Evolutionary conservation across 2,797 vertebrate species (phyloP).

Genomic region (Neoniphon sammara): DNA sequence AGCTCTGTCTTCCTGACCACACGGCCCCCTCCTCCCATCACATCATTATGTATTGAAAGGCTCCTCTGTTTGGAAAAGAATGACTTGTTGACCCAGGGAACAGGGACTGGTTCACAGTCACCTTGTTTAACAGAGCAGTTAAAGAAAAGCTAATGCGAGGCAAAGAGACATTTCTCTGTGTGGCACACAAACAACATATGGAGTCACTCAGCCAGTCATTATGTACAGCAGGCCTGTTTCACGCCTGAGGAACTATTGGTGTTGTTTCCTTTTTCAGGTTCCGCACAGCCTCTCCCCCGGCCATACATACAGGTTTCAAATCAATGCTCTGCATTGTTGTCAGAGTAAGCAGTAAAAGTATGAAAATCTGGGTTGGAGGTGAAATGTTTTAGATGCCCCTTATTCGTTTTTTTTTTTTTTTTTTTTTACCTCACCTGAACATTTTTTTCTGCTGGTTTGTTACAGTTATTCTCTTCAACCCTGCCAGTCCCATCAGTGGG

Average conservation of each 20-base stretch:
- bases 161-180: conserved; percentile 15
- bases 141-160: not conserved
- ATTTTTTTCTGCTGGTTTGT: too few relatives aligned
- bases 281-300: conserved; percentile 11
- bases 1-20: not conserved
- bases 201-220: conserved; percentile 36
- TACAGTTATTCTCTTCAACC: too few relatives aligned
- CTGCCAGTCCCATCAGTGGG: too few relatives aligned
- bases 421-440: not conserved
- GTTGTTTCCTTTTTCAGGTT: conserved; percentile 44
- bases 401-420: not conserved
- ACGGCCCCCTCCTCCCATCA: not conserved
- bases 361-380: not conserved
- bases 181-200: conserved; percentile 31
- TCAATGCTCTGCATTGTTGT: not conserved
- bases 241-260: conserved; percentile 44
- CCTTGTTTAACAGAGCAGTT: conserved; percentile 29
- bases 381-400: not conserved
- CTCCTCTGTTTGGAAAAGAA: conserved; percentile 1
- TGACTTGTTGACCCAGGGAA: conserved; percentile 12
- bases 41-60: conserved; percentile 1
- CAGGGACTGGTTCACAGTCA: conserved; percentile 2
- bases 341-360: not conserved
- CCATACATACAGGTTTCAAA: conserved; percentile 3
- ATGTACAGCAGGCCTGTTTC: conserved; percentile 30